phyloP scores from a whole-genome alignment of 2,113 vertebrate genomes.

The Acanthochromis polyacanthus region DNA sequence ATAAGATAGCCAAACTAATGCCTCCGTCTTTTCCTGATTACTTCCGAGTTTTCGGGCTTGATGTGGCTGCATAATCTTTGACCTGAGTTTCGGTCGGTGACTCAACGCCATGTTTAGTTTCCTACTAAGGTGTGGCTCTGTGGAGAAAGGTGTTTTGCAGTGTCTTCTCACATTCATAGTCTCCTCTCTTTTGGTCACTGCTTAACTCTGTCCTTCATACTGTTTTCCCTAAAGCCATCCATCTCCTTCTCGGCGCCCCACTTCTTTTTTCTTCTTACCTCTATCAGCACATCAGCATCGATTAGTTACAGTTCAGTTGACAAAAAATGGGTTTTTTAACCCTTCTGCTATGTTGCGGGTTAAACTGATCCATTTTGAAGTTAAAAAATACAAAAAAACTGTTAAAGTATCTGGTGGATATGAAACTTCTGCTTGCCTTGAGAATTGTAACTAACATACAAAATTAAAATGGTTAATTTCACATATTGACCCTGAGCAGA shows the following conservation, averaged over 20 bases:
- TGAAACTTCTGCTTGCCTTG: too few species aligned
- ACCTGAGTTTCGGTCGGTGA: conserved; percentile 81
- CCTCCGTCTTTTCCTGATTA: not conserved
- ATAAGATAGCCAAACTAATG: rapidly evolving
- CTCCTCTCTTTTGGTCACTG: conserved; percentile 1
- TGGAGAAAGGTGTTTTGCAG: conserved; percentile 58
- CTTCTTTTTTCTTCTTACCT: conserved; percentile 32
- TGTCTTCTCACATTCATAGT: conserved; percentile 28
- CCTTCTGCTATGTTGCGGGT: too few species aligned
- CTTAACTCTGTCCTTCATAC: conserved; percentile 18
- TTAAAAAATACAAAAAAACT: too few species aligned
- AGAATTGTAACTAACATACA: too few species aligned
- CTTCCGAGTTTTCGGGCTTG: not conserved
- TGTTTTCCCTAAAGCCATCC: conserved; percentile 3
- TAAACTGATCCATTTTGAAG: too few species aligned
- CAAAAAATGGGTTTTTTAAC: conserved; percentile 10
- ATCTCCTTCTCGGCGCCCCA: conserved; percentile 8
- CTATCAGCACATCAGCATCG: conserved; percentile 51
- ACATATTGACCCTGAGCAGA: too few species aligned
- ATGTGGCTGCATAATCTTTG: conserved; percentile 1
- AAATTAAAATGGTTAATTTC: too few species aligned
- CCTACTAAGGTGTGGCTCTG: conserved; percentile 80
- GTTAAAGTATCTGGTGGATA: too few species aligned
- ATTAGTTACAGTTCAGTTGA: conserved; percentile 68
- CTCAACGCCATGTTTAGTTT: conserved; percentile 74